Conservation (phyloP, 2,888 invertebrate species). For the Melanchra persicariae region DNA sequence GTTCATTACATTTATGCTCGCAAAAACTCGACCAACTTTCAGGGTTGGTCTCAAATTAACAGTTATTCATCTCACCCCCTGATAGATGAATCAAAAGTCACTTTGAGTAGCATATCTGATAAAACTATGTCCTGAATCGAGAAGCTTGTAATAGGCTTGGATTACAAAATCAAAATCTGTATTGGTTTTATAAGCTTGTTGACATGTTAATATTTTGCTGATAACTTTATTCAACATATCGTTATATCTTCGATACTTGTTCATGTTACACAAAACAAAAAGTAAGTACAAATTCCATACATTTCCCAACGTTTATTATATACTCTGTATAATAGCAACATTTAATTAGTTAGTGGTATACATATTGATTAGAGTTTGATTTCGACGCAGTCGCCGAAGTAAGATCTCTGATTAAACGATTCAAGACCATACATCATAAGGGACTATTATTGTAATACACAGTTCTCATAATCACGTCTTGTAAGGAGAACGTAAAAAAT, state of each 20-base stretch:
- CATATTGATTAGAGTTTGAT: neutral
- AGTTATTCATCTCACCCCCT: neutral
- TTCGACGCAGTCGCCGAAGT: slow-evolving; percentile 1
- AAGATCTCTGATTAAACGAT: neutral
- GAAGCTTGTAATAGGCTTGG: slow-evolving; percentile 13
- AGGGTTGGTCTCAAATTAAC: no score
- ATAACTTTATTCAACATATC: slow-evolving; percentile 6
- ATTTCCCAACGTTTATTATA: slow-evolving; percentile 1
- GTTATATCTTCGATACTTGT: neutral
- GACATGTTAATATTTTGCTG: neutral
- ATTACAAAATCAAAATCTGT: slow-evolving; percentile 18
- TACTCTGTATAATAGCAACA: slow-evolving; percentile 17
- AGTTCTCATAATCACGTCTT: no score
- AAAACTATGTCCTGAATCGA: slow-evolving; percentile 2
- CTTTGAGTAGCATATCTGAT: neutral
- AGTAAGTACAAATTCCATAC: neutral
- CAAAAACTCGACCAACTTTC: no score
- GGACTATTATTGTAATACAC: neutral
- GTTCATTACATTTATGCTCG: no score
- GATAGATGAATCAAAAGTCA: neutral
- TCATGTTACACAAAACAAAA: no score
- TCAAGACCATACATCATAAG: neutral
- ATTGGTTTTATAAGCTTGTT: slow-evolving; percentile 25
- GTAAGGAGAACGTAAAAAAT: no score
- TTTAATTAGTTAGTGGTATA: neutral